Percentiles rank a stretch among this genome's conserved stretches.
Conservation (phyloP, 2,113 vertebrate genomes). For the Melanotaenia duboulayi region DNA sequence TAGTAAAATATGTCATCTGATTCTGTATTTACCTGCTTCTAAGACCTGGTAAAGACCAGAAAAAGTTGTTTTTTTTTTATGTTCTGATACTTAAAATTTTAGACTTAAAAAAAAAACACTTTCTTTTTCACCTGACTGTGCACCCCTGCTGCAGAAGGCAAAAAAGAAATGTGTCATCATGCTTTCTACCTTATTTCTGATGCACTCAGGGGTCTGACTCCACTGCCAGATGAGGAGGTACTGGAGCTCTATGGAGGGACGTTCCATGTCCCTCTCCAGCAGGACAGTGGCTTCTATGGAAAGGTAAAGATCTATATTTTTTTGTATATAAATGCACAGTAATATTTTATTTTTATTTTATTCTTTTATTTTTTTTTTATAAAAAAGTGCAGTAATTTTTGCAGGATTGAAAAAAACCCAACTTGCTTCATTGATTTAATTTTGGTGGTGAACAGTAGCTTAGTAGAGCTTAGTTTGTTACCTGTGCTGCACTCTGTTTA, state of each 20-base stretch:
- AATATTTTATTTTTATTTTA: too few species aligned
- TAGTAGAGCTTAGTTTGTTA: neutral
- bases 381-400: too few species aligned
- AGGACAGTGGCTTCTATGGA: constrained; percentile 89
- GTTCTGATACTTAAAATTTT: too few species aligned
- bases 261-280: constrained; percentile 84
- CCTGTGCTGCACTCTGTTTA: neutral
- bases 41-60: too few species aligned
- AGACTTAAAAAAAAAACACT: too few species aligned
- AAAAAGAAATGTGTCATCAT: neutral
- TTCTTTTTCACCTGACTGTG: too few species aligned
- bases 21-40: too few species aligned
- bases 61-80: neutral
- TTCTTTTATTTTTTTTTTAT: too few species aligned
- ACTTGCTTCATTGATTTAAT: neutral
- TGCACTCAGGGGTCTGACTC: constrained; percentile 81
- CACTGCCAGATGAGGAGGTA: constrained; percentile 86
- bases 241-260: constrained; percentile 83
- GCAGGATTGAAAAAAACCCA: too few species aligned
- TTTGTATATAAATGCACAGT: neutral
- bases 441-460: neutral
- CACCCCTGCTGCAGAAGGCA: neutral
- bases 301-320: constrained; percentile 76
- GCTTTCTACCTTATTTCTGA: neutral
- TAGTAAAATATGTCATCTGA: too few species aligned